Conservation (phyloP, 1,140 invertebrate genomes). For the Frieseomelitta varia region DNA sequence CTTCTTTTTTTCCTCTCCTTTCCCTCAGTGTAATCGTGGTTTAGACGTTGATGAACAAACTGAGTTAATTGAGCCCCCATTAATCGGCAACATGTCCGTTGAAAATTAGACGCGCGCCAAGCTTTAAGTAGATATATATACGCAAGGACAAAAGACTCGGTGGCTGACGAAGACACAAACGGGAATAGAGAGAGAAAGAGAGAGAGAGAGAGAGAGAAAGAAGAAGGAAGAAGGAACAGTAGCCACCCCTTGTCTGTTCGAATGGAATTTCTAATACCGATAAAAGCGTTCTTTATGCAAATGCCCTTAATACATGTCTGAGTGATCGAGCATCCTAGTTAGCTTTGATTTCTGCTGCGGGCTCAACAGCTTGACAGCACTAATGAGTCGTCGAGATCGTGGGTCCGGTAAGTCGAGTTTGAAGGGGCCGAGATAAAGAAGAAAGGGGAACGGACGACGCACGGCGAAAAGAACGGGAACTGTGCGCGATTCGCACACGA, state of each 20-base stretch:
- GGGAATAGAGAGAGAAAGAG: neutral
- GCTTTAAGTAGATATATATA: too few species aligned
- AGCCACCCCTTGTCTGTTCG: constrained; percentile 7
- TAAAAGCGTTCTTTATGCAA: constrained; percentile 45
- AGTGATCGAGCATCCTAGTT: constrained; percentile 53
- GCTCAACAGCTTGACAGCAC: constrained; percentile 46
- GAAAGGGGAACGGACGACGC: neutral
- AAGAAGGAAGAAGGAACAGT: neutral
- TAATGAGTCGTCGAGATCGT: constrained; percentile 50
- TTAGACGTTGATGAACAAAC: constrained; percentile 44
- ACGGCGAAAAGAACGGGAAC: constrained; percentile 21
- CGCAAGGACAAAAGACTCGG: neutral
- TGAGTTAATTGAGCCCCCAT: constrained; percentile 43
- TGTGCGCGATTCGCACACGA: neutral
- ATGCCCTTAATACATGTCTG: constrained; percentile 48
- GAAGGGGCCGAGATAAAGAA: constrained; percentile 22
- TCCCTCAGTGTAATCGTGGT: neutral
- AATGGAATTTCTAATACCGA: constrained; percentile 51
- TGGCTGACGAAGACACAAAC: neutral
- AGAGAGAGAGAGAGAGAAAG: neutral
- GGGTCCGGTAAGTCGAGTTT: constrained; percentile 34
- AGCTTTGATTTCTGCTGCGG: constrained; percentile 47
- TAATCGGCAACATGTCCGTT: constrained; percentile 37
- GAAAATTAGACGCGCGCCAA: constrained; percentile 34
- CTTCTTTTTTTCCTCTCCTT: neutral